Conservation (phyloP, 92 coral and sea anemone species). For the Pocillopora meandrina region DNA sequence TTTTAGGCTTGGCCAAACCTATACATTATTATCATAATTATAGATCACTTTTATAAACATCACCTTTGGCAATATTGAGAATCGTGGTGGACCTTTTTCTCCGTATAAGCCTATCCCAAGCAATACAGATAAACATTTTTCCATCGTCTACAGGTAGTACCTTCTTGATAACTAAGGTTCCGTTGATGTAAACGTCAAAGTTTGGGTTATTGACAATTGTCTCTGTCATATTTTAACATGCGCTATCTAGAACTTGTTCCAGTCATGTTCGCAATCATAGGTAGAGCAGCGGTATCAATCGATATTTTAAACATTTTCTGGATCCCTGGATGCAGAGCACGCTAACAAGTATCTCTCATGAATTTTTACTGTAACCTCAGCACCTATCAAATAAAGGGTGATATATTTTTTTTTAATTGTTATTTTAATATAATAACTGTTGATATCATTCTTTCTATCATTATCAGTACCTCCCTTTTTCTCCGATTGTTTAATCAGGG, state of each 20-base stretch:
- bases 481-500: too few relatives aligned
- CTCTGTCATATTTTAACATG: neutral
- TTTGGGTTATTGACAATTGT: neutral
- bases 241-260: neutral
- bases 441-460: too few relatives aligned
- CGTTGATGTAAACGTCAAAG: neutral
- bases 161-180: neutral
- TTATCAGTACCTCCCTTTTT: too few relatives aligned
- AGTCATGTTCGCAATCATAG: neutral
- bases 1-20: too few relatives aligned
- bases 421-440: too few relatives aligned
- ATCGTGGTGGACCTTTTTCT: neutral
- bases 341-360: too few relatives aligned
- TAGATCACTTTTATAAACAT: too few relatives aligned
- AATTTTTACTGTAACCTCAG: too few relatives aligned
- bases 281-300: neutral
- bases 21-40: too few relatives aligned
- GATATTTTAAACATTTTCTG: neutral
- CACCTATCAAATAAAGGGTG: too few relatives aligned
- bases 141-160: neutral
- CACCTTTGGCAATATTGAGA: too few relatives aligned
- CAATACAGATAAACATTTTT: neutral
- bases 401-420: too few relatives aligned
- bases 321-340: neutral
- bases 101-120: neutral